Base-by-base conservation (phyloP, 2,797 vertebrate species). In the Myoxocephalus aenaeus region DNA sequence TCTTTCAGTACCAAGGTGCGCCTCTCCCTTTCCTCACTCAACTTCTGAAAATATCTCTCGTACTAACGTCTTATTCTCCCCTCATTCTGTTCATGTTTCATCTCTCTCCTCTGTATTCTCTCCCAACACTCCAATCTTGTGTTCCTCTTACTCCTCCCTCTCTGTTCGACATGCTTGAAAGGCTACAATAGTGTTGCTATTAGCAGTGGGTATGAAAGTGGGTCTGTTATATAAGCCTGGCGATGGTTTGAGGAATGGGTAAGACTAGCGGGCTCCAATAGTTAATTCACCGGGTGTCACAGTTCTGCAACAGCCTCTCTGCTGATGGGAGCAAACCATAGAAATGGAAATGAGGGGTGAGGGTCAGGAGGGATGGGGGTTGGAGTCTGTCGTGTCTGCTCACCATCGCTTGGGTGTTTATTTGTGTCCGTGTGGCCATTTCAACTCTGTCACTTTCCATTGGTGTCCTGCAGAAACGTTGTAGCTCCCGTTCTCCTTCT, bases 281-380 rank as follows among this genome's bases (percentile, higher is more conserved):
- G 87, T 88, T 89, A 66, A 92, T 93, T 92, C 86, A 88, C 38
- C 6, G 87, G 81, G 86, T 89, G 90, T 86, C 92, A 82, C 70
- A 73, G 80, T 64, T 73, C 69, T 7, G 66, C 79, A 77, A 25
- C 80, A 81, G 81, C 59, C 82, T 70, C 85, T 82, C 67, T 80
- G 81, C 86, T 90, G 85, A 83, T 83, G 77, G 78, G 83, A 88
- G 80, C 85, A 68, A 82, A 85, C 76, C 86, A 92, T 91, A 91
- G 82, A 88, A 72, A 93, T 93, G 91, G 87, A 93, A 94, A 94
- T 92, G 61, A 90, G 85, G 91, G 87, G 79, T 75, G 70, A 84
- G 85, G 87, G 88, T 89, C 89, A 90, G 67, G 11, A 71, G 50
- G 64, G 75, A 69, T 29, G 57, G 56, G 32, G 65, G 59, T 36